phyloP scores from a whole-genome alignment of 2,797 vertebrate genomes.

The Artibeus lituratus region DNA sequence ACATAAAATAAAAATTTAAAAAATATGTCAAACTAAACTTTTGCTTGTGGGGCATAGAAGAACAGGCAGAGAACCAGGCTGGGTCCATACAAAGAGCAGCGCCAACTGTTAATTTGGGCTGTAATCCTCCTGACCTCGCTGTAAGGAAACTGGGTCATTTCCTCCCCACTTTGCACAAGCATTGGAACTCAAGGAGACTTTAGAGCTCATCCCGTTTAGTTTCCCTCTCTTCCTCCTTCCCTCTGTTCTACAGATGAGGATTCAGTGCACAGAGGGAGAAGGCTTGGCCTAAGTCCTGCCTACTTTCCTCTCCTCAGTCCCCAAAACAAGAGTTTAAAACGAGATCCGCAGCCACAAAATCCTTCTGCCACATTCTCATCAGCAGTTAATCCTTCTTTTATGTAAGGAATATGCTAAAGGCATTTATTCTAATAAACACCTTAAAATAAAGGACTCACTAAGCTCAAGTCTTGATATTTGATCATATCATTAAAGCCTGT shows the following conservation, averaged over 20 bases:
- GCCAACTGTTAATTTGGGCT: neutral
- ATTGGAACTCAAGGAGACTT: neutral
- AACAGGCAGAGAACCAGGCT: neutral
- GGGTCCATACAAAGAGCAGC: neutral
- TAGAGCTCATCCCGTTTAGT: neutral
- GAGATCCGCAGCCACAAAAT: neutral
- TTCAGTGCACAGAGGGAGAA: neutral
- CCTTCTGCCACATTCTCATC: neutral
- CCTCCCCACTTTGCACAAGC: neutral
- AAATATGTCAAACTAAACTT: neutral
- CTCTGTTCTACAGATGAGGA: neutral
- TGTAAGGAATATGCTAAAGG: neutral
- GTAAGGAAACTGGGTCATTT: neutral
- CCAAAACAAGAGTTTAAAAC: neutral
- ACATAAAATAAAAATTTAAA: no score
- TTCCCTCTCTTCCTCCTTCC: neutral
- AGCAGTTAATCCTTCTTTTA: neutral
- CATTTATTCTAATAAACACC: constrained; percentile 6
- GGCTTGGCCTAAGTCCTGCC: neutral
- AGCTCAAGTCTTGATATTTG: neutral
- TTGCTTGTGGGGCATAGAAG: neutral
- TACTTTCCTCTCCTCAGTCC: neutral
- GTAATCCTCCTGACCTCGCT: neutral
- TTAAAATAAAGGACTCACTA: constrained; percentile 28
- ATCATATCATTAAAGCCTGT: neutral